A percentile compares a stretch with the other conserved stretches of the same genome.
Conservation (phyloP, 2,113 vertebrate species). For the Gobiocypris rarus region DNA sequence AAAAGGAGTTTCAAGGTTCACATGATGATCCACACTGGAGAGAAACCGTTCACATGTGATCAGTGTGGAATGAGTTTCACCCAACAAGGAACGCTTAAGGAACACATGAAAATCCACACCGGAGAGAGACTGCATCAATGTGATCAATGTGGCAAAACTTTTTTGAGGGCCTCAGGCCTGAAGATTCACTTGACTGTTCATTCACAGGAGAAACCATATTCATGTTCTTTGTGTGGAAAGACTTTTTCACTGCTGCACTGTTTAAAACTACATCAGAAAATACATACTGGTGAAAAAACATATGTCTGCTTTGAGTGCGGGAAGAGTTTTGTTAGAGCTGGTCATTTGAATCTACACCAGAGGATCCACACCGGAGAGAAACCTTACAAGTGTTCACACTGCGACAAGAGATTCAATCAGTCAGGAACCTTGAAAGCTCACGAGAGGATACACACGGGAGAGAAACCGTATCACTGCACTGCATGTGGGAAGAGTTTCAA, state of each 20-base stretch:
- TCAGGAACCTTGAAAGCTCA: neutral
- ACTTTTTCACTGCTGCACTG: neutral
- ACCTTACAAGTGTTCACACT: neutral
- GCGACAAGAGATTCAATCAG: neutral
- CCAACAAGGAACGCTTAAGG: too few species aligned
- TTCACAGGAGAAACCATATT: neutral
- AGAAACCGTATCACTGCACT: neutral
- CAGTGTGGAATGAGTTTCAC: too few species aligned
- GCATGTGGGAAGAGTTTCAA: neutral
- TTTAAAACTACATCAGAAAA: neutral
- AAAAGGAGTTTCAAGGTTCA: too few species aligned
- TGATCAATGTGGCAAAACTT: too few species aligned
- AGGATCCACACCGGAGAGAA: neutral
- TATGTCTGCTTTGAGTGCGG: neutral
- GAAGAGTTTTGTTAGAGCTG: neutral
- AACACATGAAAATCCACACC: too few species aligned
- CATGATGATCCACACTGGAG: too few species aligned
- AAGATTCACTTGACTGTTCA: too few species aligned
- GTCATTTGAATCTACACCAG: neutral
- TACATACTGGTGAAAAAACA: neutral
- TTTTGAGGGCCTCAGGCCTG: too few species aligned
- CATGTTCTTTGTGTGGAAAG: neutral
- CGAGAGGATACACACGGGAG: neutral
- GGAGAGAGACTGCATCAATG: too few species aligned
- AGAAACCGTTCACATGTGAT: too few species aligned